Evolutionary conservation across 2,888 invertebrate genomes (phyloP).

Genomic region (Dolichopus griseipennis): DNA sequence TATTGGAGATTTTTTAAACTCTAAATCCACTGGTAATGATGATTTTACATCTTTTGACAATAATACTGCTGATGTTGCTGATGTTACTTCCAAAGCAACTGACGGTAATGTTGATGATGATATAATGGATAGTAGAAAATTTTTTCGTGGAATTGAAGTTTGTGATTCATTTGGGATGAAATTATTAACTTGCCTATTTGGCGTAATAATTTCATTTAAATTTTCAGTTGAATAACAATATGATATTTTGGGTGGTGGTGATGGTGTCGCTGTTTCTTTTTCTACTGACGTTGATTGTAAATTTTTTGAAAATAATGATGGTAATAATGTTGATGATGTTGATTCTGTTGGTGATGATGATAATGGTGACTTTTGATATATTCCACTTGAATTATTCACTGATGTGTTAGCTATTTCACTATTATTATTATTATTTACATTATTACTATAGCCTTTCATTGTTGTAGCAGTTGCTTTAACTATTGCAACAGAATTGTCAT

Average conservation of each 20-base stretch:
- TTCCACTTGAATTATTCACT: background rate
- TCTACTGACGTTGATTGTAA: background rate
- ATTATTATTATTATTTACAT: background rate
- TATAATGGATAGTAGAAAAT: background rate
- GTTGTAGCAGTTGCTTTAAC: background rate
- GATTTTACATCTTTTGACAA: too few species aligned
- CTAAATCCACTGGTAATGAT: background rate
- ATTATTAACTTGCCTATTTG: background rate
- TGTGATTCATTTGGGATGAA: background rate
- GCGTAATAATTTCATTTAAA: constrained; percentile 2
- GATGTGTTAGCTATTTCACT: background rate
- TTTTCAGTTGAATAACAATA: background rate
- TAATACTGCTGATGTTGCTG: too few species aligned
- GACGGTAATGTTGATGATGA: background rate
- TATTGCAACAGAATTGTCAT: background rate
- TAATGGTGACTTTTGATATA: background rate
- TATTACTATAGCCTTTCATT: background rate
- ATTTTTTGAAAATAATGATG: too few species aligned
- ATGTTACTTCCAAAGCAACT: background rate
- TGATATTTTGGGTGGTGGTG: background rate
- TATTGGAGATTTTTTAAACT: too few species aligned
- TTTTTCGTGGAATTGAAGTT: background rate
- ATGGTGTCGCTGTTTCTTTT: background rate
- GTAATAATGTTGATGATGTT: too few species aligned
- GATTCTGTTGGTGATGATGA: background rate